Evolutionary conservation across 2,797 vertebrate species (phyloP), one percentile per base, ranked within the genome.

Genomic region (Syngnathus acus): DNA sequence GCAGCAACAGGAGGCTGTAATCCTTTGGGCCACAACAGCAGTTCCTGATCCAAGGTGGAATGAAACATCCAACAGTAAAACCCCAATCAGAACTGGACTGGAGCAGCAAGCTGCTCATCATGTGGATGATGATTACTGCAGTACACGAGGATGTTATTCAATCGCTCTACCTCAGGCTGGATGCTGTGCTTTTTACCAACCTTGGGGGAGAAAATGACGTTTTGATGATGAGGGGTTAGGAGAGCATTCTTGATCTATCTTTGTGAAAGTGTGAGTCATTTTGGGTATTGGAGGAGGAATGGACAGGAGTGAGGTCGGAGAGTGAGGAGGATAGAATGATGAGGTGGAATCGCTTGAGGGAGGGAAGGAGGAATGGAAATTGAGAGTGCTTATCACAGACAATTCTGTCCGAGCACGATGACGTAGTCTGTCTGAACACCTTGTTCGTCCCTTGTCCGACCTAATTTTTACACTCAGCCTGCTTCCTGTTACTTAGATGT

Each of bases 341-440:
- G 75, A 78, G 68, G 72, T 70, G 17, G 71, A 83, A 77, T 69
- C 65, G 70, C 54, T 65, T 45, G 64, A 68, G 62, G 66, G 62
- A 65, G 60, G 67, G 60, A 62, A 68, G 53, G 65, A 68, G 64
- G 65, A 65, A 66, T 62, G 67, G 61, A 63, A 70, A 83, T 71
- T 69, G 76, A 76, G 78, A 78, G 79, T 78, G 80, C 65, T 77
- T 79, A 83, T 77, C 83, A 78, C 66, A 48, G 66, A 72, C 32
- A 60, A 70, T 64, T 53, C 71, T 78, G 69, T 79, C 68, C 71
- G 75, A 81, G 80, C 40, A 65, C 67, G 65, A 82, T 87, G 86
- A 88, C 78, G 83, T 82, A 67, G 75, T 81, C 77, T 69, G 80
- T 85, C 86, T 87, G 84, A 67, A 76, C 73, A 78, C 84, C 82